Evolutionary conservation across 2,113 vertebrate genomes (phyloP), one percentile per base, ranked within the genome.

Genomic region (Ophiodon elongatus): DNA sequence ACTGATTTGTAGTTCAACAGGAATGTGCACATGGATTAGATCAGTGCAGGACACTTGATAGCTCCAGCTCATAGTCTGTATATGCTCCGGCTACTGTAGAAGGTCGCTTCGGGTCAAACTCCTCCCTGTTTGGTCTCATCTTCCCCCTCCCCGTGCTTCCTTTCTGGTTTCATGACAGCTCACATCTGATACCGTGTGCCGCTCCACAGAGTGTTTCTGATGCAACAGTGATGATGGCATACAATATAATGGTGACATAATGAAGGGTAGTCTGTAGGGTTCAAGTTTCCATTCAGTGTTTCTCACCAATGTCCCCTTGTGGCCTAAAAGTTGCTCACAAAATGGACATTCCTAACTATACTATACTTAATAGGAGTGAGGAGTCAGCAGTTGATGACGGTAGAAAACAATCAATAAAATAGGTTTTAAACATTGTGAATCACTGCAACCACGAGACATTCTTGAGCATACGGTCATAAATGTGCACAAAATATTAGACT

Each of bases 21-120:
- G 6, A 64, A n/a, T 2, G 8, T 37, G 17, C 4, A 13, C 13
- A 7, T 77, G 73, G 23, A 35, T 43, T 4, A 14, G 14, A 37
- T 41, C 63, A 47, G 52, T 29, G 15, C 33, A 39, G 23, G 60
- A 81, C 68, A 84, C 31, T 14, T 27, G 31, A 84, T 73, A 76
- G 52, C 29, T 35, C 21, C 57, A 57, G 54, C 54, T 57, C 54
- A 25, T 57, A 27, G n/a, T 25, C 54, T 4, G 23, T 2, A 56
- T 56, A 3, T 8, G 41, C 33, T 41, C 14, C 67, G 66, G 59
- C 33, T 43, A 27, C 43, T 17, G 47, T 17, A 39, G 13, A 88
- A 80, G 68, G 71, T 86, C 70, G 59, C 3, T 6, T 10, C 10
- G 35, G 73, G 62, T 78, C 75, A 77, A 13, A 19, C 63, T 13